phyloP scores from a whole-genome alignment of 1,140 invertebrate species.

The Tetramorium parvispinum region DNA sequence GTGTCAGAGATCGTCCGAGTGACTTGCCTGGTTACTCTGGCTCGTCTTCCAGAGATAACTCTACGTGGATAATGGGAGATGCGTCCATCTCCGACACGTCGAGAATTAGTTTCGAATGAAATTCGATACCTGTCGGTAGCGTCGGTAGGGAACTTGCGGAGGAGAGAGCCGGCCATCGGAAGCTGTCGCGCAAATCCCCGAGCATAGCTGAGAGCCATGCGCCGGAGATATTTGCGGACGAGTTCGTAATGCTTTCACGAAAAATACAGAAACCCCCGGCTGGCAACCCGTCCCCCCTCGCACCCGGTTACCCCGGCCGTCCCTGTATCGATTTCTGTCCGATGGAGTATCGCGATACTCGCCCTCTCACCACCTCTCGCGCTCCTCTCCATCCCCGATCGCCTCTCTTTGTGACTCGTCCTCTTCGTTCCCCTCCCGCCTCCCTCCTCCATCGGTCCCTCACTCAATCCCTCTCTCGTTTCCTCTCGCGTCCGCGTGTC shows the following conservation, averaged over 20 bases:
- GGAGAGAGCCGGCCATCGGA: constrained; percentile 16
- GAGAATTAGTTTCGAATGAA: constrained; percentile 39
- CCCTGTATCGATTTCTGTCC: constrained; percentile 84
- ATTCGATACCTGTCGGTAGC: constrained; percentile 29
- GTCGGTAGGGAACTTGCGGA: neutral
- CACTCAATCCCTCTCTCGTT: neutral
- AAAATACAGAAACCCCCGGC: constrained; percentile 79
- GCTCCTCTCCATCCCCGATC: constrained; percentile 50
- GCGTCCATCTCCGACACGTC: constrained; percentile 8
- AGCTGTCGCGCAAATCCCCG: constrained; percentile 53
- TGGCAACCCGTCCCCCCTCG: constrained; percentile 47
- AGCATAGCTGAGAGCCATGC: constrained; percentile 77
- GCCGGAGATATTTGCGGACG: constrained; percentile 74
- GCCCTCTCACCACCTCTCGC: constrained; percentile 48
- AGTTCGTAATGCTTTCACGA: constrained; percentile 80
- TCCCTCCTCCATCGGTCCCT: neutral
- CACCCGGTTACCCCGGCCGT: constrained; percentile 70
- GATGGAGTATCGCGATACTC: constrained; percentile 83
- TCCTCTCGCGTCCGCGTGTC: constrained; percentile 31
- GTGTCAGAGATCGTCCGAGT: neutral
- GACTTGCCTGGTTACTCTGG: neutral
- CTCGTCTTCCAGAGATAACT: neutral
- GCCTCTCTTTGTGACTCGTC: constrained; percentile 64
- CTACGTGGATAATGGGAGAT: constrained; percentile 21
- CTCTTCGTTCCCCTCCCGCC: constrained; percentile 6